Base-by-base conservation (phyloP, 1,140 invertebrate species). In the Zaprionus gabonicus region DNA sequence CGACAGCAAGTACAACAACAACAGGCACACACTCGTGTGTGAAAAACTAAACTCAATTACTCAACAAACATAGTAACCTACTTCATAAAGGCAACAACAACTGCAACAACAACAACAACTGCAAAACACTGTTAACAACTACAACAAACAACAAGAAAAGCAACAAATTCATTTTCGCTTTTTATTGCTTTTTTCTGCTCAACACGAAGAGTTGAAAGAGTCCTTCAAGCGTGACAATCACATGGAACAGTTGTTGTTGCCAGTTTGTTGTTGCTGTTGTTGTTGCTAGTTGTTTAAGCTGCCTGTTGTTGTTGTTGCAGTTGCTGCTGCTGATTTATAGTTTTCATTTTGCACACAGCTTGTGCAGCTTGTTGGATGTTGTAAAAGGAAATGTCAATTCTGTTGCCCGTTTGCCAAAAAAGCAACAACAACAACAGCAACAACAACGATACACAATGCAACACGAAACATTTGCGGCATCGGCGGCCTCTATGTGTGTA, bases 311-410 rank as follows among this genome's bases (percentile, higher is more conserved):
- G 64, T 15, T 51, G 66, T n/a, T 51, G 60, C 28, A 31, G 82
- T 23, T 59, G 81, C 28, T 81, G 79, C 64, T 78, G 80, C 85
- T 88, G 84, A 88, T 90, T 88, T 88, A 88, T 88, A 87, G 84
- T 88, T 88, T 88, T 90, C 81, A 88, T 85, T 88, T 90, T 90
- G 78, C 85, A 84, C 85, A 90, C 66, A 76, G 79, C 76, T 85
- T 85, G 81, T 75, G 70, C 57, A 73, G 75, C 38, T 74, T 81
- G 71, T 88, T 87, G 78, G 75, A 90, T 90, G 85, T 90, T 90
- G 85, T 85, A 90, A 90, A 90, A 90, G 85, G 85, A 90, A 90
- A 90, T 90, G 85, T 90, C 85, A 90, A 90, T 90, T 90, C 76
- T 77, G 85, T 71, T 88, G 84, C 66, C 85, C 81, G 81, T 71